Evolutionary conservation across 2,113 vertebrate genomes (phyloP), one percentile per base, ranked within the genome.

Genomic region (Galeopterus variegatus): DNA sequence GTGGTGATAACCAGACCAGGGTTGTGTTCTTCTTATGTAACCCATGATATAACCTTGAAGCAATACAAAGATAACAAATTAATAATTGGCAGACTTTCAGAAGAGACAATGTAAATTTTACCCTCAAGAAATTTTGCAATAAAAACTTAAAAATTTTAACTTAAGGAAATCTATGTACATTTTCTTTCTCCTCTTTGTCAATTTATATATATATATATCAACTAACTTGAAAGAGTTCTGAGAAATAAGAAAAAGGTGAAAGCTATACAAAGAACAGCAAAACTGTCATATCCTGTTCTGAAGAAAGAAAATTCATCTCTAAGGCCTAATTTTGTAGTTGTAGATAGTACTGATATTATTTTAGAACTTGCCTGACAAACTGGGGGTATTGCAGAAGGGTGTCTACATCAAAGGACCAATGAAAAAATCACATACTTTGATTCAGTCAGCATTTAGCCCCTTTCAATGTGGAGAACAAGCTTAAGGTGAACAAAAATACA

Each of bases 181-280:
- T 88, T 9, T 67, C 26, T 54, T 52, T 65, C 36, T 60, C 56
- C 15, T 72, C 24, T 67, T 93, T 64, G 10, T 50, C 48, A 64
- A 52, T 56, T 56, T 80, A 19, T 14, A 18, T 92, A 36, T 21
- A 72, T 21, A 72, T 36, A 6, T 69, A 65, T 28, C 11, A 62
- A 2, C 62, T 88, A 69, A 81, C 8, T 56, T 75, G 58, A 83
- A 62, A 73, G 52, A 33, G 14, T 58, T 65, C 33, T 84, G 23
- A 31, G 23, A 88, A 72, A 69, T 56, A 50, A 73, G 26, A 90
- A 88, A 93, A 88, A 69, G 52, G 73, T 73, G 12, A 88, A 94
- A 87, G 4, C 5, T 62, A 67, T 45, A 26, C 31, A 54, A 79
- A 91, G 33, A 56, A 69, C 5, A 54, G 21, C 0, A 64, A 75